These are phyloP conservation scores for Portunus trituberculatus DNA, from an alignment of 1,140 invertebrate genomes.

Conservation along the genomic window DNA sequence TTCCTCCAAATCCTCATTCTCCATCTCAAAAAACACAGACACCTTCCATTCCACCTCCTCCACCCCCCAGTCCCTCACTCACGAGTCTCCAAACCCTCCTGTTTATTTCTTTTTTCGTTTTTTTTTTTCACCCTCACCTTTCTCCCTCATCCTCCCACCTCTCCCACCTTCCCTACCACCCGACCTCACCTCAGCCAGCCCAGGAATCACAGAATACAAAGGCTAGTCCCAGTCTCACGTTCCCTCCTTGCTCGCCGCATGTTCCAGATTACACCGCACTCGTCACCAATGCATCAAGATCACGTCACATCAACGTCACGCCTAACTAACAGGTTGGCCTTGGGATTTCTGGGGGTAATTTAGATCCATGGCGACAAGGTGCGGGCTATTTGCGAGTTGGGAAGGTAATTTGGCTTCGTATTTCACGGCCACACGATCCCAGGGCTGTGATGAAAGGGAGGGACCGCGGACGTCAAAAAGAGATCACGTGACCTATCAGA, in stretches of 20 bases:
- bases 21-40: background rate
- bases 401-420: constrained; percentile 39
- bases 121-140: background rate
- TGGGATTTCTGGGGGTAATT: background rate
- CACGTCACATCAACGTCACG: constrained; percentile 14
- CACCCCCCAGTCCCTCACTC: background rate
- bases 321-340: constrained; percentile 21
- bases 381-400: constrained; percentile 27
- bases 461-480: too few relatives aligned
- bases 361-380: constrained; percentile 40
- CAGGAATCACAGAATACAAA: too few relatives aligned
- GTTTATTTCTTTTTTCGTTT: background rate
- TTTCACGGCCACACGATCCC: constrained; percentile 15
- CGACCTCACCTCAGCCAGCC: too few relatives aligned
- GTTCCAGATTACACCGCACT: constrained; percentile 21
- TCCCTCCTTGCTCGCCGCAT: background rate
- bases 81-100: background rate
- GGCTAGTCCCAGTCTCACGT: background rate
- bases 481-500: too few relatives aligned
- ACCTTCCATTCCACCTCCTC: background rate
- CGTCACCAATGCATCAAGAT: constrained; percentile 41
- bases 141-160: background rate
- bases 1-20: background rate
- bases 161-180: background rate
- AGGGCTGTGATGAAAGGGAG: too few relatives aligned